phyloP scores from a whole-genome alignment of 2,797 vertebrate species.

The Pelobates cultripes region DNA sequence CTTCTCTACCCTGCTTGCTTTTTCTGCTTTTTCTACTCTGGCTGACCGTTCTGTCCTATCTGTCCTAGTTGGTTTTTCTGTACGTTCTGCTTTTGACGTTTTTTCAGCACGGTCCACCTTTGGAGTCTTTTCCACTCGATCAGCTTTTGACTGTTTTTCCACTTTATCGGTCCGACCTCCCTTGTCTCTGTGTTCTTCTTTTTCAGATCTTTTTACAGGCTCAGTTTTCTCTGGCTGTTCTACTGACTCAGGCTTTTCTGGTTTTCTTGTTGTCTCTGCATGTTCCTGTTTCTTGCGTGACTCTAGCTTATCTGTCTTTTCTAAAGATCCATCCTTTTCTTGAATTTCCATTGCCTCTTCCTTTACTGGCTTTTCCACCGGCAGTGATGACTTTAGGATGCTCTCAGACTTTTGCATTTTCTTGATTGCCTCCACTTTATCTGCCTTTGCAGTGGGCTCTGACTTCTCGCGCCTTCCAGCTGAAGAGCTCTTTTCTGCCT shows the following conservation, averaged over 20 bases:
- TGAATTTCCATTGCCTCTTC: not conserved
- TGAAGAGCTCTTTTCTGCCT: constrained; percentile 30
- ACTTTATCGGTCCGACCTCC: constrained; percentile 62
- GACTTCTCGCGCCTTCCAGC: constrained; percentile 42
- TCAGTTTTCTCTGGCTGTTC: constrained; percentile 63
- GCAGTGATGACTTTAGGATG: constrained; percentile 8
- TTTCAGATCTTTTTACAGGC: constrained; percentile 68
- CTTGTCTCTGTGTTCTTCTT: constrained; percentile 59
- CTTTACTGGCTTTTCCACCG: constrained; percentile 17
- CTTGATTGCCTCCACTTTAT: not conserved
- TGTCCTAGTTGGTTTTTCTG: constrained; percentile 41
- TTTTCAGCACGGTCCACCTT: constrained; percentile 59
- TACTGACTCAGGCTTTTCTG: constrained; percentile 46
- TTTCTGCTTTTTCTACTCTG: constrained; percentile 66
- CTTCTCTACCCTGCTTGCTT: constrained; percentile 64
- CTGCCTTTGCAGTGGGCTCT: constrained; percentile 61
- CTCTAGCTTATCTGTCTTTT: constrained; percentile 8
- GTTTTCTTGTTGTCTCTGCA: constrained; percentile 26
- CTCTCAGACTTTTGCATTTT: constrained; percentile 20
- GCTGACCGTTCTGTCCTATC: constrained; percentile 54
- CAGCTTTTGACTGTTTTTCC: constrained; percentile 69
- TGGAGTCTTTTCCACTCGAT: constrained; percentile 44
- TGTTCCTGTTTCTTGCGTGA: constrained; percentile 20
- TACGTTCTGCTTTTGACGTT: constrained; percentile 64
- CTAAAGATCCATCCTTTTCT: constrained; percentile 8